Evolutionary conservation across 1,140 invertebrate genomes (phyloP), one percentile per base, ranked within the genome.

Genomic region (Pogonus chalceus): DNA sequence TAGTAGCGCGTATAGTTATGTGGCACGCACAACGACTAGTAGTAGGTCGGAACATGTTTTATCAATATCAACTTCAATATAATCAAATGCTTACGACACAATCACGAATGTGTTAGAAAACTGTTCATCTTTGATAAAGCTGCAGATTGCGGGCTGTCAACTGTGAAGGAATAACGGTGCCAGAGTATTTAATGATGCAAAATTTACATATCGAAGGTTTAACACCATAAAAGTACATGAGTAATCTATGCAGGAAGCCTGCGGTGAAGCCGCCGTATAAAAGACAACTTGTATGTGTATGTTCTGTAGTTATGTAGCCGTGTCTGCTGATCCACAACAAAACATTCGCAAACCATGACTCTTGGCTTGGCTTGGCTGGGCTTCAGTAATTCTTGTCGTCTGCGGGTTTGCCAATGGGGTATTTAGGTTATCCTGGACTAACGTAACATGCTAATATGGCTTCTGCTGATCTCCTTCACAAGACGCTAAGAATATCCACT

Each of bases 191-290:
- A 12, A 43, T 43, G 18, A 16, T 10, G 18, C 37, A 16, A 43
- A 43, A 43, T 43, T 16, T 43, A 43, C 37, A 43, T 43, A 43
- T 43, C 18, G 9, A 4, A 43, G 37, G 37, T 43, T 16, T 43
- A 4, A 3, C 9, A 43, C 37, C 37, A 18, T 43, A 43, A 43
- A 43, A 43, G 37, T 43, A 16, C 37, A 43, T 43, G 37, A 18
- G 18, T 18, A 43, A 43, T 43, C 37, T 43, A 43, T 43, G 37
- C 37, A 43, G 37, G 37, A 43, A 43, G 37, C 37, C 18, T 7
- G 3, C 37, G 3, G 37, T n/a, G n/a, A n/a, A n/a, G n/a, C n/a
- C n/a, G n/a, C n/a, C n/a, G n/a, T n/a, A n/a, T n/a, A n/a, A n/a
- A n/a, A n/a, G n/a, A n/a, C n/a, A n/a, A n/a, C n/a, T n/a, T n/a